A percentile compares a stretch with the other conserved stretches of the same genome.
phyloP scores from a whole-genome alignment of 2,113 vertebrate genomes.

The Tachysurus vachellii region DNA sequence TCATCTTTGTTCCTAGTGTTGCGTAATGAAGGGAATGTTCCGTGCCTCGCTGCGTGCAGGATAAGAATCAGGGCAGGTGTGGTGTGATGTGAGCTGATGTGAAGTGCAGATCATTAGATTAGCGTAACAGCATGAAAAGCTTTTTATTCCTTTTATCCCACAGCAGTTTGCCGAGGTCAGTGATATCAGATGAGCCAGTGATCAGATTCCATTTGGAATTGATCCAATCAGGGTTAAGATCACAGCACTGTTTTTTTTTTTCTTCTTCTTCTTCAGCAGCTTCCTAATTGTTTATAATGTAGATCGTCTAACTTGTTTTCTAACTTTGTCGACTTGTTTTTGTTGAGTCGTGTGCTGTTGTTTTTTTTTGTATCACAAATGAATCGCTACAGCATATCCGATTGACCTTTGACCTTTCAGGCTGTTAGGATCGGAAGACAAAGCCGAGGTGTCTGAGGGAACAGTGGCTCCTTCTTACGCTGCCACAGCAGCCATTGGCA shows the following conservation, averaged over 20 bases:
- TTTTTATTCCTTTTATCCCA: neutral
- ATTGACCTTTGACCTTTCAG: slow-evolving; percentile 61
- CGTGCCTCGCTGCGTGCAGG: neutral
- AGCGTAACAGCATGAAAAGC: neutral
- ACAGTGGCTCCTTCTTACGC: slow-evolving; percentile 79
- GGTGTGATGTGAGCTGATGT: neutral
- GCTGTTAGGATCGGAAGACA: slow-evolving; percentile 75
- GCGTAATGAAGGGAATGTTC: neutral
- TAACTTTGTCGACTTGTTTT: neutral
- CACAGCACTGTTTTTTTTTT: neutral
- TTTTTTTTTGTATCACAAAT: neutral
- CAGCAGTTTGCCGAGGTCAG: neutral
- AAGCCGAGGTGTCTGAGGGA: slow-evolving; percentile 67
- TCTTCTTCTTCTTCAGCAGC: neutral
- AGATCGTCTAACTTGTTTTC: neutral
- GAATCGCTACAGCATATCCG: neutral
- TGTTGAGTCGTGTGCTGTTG: neutral
- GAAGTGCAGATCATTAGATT: neutral
- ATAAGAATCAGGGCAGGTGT: neutral
- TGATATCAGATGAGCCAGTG: neutral
- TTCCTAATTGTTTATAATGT: neutral
- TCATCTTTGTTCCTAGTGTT: neutral
- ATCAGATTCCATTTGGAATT: neutral
- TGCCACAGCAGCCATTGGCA: slow-evolving; percentile 86
- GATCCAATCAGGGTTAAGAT: neutral